phyloP scores from a whole-genome alignment of 2,113 vertebrate genomes.

The Phaethornis superciliosus region DNA sequence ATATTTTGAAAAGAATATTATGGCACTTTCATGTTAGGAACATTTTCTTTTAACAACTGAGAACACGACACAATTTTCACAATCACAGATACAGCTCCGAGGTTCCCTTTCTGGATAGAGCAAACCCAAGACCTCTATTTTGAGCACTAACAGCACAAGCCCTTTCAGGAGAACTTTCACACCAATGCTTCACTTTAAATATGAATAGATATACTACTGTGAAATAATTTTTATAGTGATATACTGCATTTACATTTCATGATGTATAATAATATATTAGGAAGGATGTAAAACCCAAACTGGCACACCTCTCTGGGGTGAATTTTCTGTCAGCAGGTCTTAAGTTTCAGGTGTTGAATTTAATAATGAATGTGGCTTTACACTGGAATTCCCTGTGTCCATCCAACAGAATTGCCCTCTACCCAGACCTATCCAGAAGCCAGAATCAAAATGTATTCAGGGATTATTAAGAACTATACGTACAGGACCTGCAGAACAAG shows the following conservation, averaged over 20 bases:
- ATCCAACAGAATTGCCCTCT: neutral
- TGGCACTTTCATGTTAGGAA: neutral
- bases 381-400: neutral
- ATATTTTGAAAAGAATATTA: neutral
- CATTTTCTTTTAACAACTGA: neutral
- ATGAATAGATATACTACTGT: neutral
- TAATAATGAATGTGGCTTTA: neutral
- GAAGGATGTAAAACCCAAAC: neutral
- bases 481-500: neutral
- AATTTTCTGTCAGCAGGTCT: neutral
- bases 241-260: neutral
- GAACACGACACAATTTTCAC: neutral
- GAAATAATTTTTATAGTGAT: neutral
- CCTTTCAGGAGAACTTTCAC: neutral
- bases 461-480: neutral
- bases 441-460: neutral
- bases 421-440: neutral
- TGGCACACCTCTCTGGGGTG: neutral
- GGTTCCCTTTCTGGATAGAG: neutral
- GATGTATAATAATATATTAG: neutral
- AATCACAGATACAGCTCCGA: neutral
- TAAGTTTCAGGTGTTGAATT: neutral
- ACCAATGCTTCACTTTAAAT: neutral
- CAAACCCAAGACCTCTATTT: neutral
- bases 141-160: neutral